phyloP scores from a whole-genome alignment of 2,113 vertebrate species.

The Apteryx mantelli region DNA sequence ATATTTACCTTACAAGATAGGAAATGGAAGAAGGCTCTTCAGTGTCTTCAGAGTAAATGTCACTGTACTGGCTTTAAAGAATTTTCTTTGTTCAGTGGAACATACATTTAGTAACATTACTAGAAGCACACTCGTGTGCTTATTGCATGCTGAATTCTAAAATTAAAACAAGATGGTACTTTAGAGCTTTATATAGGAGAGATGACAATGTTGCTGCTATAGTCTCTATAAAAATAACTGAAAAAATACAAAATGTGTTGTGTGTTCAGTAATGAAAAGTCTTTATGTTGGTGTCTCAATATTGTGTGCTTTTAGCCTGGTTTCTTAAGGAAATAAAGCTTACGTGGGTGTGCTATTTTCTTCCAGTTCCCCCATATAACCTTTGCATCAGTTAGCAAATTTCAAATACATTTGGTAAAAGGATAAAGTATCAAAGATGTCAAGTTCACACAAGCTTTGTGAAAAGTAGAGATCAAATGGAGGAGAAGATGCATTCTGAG shows the following conservation, averaged over 20 bases:
- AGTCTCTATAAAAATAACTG: not conserved
- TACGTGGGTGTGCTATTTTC: rapidly evolving
- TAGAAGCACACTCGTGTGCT: not conserved
- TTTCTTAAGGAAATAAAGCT: not conserved
- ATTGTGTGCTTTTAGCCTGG: not conserved
- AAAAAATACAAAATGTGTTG: not conserved
- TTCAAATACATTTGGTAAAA: not conserved
- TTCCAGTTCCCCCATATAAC: not conserved
- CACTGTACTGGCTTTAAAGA: not conserved
- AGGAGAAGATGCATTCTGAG: not conserved
- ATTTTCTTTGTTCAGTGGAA: not conserved
- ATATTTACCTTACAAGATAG: not conserved
- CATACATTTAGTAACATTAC: not conserved
- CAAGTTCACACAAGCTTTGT: not conserved
- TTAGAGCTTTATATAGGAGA: not conserved
- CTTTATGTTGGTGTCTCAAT: not conserved
- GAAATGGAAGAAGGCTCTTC: not conserved
- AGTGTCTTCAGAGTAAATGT: not conserved
- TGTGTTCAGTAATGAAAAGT: not conserved
- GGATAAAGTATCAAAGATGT: not conserved
- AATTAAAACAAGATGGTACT: not conserved
- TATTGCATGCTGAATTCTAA: not conserved
- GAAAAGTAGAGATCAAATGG: not conserved
- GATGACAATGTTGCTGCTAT: not conserved
- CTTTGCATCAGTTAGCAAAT: not conserved